Percentiles rank a stretch among this genome's conserved stretches.
phyloP scores from a whole-genome alignment of 2,888 invertebrate species.

The Lasioglossum oenotherae region DNA sequence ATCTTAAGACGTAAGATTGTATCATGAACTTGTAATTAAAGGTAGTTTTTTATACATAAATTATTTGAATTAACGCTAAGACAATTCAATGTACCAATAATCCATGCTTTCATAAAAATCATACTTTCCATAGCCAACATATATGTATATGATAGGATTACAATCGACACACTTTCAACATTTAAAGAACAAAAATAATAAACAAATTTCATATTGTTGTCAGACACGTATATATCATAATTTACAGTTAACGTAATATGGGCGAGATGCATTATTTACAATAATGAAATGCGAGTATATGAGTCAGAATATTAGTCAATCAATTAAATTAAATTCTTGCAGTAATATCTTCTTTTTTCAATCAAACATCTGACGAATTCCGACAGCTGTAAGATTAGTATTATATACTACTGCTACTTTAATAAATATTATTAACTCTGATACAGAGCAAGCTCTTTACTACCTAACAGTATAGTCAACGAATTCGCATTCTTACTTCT shows the following conservation, averaged over 20 bases:
- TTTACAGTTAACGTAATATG: constrained; percentile 66
- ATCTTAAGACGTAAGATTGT: constrained; percentile 42
- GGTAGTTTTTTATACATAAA: constrained; percentile 37
- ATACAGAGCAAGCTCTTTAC: constrained; percentile 77
- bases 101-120: constrained; percentile 12
- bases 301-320: constrained; percentile 71
- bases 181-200: constrained; percentile 45
- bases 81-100: constrained; percentile 8
- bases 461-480: constrained; percentile 62
- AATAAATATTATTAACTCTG: constrained; percentile 80
- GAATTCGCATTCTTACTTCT: constrained; percentile 29
- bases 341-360: constrained; percentile 52
- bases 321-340: constrained; percentile 56
- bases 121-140: constrained; percentile 2
- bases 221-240: constrained; percentile 62
- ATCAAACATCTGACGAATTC: constrained; percentile 37
- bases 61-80: constrained; percentile 25
- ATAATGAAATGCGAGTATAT: constrained; percentile 71
- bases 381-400: constrained; percentile 50
- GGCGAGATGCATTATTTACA: constrained; percentile 75
- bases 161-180: constrained; percentile 32
- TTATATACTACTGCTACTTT: constrained; percentile 59
- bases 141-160: constrained; percentile 29
- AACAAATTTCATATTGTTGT: constrained; percentile 62
- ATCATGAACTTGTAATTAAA: constrained; percentile 35